phyloP scores from a whole-genome alignment of 2,888 invertebrate species.

The Chaetogeoica ovagalla region DNA sequence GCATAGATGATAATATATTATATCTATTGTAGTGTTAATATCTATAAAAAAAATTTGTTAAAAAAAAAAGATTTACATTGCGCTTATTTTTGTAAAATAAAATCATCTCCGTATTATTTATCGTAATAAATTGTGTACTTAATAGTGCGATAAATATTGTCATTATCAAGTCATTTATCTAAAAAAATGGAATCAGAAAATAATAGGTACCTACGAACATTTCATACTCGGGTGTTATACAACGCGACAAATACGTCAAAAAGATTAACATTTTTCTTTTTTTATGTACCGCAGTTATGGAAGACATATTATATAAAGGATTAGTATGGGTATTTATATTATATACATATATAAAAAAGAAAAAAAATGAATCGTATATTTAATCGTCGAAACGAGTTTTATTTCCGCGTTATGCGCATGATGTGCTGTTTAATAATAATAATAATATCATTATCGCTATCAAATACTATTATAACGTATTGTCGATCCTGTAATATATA shows the following conservation, averaged over 20 bases:
- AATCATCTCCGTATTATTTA: no score
- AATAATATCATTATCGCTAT: not conserved
- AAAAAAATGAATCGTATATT: constrained; percentile 4
- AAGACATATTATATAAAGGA: no score
- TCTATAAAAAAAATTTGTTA: no score
- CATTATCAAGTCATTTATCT: constrained; percentile 13
- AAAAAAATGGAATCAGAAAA: not conserved
- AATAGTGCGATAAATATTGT: not conserved
- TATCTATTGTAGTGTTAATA: no score
- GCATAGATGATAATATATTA: no score
- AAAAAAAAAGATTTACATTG: no score
- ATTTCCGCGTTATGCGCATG: not conserved
- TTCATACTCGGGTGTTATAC: no score
- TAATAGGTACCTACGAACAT: not conserved
- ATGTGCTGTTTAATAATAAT: no score
- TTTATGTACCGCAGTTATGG: constrained; percentile 4
- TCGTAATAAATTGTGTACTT: not conserved
- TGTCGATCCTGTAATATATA: not conserved
- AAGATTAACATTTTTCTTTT: constrained; percentile 6
- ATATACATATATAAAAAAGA: no score
- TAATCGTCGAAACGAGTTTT: not conserved
- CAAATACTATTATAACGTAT: not conserved
- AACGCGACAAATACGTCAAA: not conserved
- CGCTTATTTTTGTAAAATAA: no score
- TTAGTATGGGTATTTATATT: not conserved